Conservation (phyloP, 1,140 invertebrate genomes). For the Papilio helenus region DNA sequence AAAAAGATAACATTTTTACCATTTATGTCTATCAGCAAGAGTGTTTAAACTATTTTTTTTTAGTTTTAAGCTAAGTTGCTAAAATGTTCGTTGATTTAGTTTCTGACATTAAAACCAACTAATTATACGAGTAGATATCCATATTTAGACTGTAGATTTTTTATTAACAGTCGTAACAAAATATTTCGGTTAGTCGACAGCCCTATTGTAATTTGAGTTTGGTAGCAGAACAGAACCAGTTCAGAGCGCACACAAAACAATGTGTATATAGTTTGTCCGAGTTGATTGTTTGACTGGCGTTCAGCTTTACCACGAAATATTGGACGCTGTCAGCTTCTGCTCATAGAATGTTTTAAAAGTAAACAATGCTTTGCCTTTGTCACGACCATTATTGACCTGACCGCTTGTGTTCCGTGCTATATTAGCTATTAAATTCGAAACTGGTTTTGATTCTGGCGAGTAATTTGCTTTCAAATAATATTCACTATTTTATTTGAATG, state of each 20-base stretch:
- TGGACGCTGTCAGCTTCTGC: slow-evolving; percentile 18
- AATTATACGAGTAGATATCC: too few species aligned
- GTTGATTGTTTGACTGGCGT: slow-evolving; percentile 35
- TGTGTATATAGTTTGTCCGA: slow-evolving; percentile 12
- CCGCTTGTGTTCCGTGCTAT: background rate
- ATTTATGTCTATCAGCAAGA: background rate
- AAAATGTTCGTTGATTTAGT: background rate
- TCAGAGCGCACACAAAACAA: slow-evolving; percentile 26
- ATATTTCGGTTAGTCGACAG: background rate
- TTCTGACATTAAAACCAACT: too few species aligned
- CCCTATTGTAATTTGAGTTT: slow-evolving; percentile 26
- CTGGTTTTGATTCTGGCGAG: background rate
- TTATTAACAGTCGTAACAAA: background rate
- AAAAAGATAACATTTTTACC: too few species aligned
- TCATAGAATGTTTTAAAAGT: slow-evolving; percentile 23
- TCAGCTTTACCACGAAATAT: slow-evolving; percentile 26
- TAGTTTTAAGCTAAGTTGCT: background rate
- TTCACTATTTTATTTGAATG: background rate
- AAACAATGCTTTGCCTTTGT: slow-evolving; percentile 12
- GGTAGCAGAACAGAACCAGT: slow-evolving; percentile 14
- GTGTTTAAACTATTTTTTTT: background rate
- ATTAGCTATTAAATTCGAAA: background rate
- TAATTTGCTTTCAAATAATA: background rate
- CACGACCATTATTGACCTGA: slow-evolving; percentile 9
- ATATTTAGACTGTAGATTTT: background rate